These are phyloP conservation scores for Sarcophaga caerulescens DNA, from an alignment of 2,888 invertebrate species.

Conservation along the genomic window DNA sequence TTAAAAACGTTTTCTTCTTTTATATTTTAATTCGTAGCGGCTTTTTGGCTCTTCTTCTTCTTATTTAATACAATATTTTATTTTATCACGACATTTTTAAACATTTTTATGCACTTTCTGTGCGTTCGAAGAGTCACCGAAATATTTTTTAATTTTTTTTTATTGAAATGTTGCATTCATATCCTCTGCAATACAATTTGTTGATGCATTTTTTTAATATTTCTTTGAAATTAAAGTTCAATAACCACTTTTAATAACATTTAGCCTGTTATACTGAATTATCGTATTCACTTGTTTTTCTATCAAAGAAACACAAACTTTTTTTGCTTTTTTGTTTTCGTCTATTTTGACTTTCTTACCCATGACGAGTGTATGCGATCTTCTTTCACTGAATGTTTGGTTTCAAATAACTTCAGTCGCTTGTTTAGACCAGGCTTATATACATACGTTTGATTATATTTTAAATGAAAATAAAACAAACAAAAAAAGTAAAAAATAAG, in stretches of 20 bases:
- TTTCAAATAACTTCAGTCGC: constrained; percentile 62
- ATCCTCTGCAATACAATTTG: constrained; percentile 10
- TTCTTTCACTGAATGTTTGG: constrained; percentile 61
- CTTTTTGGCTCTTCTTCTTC: not conserved
- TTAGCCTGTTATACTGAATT: not conserved
- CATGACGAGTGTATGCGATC: constrained; percentile 61
- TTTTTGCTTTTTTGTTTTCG: constrained; percentile 14
- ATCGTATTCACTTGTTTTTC: constrained; percentile 5
- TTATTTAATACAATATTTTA: constrained; percentile 17
- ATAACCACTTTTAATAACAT: constrained; percentile 34
- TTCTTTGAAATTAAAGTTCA: constrained; percentile 49
- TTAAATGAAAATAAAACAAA: not conserved
- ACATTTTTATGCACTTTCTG: constrained; percentile 32
- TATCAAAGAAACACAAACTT: constrained; percentile 17
- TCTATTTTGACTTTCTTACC: constrained; percentile 59
- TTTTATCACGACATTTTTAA: not conserved
- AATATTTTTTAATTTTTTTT: constrained; percentile 1
- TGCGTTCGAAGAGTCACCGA: not conserved
- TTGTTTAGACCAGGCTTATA: constrained; percentile 57
- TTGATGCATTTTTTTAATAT: constrained; percentile 36
- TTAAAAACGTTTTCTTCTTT: constrained; percentile 32
- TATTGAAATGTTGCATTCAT: constrained; percentile 27
- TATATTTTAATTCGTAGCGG: constrained; percentile 25
- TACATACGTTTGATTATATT: constrained; percentile 51
- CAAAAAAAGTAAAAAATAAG: constrained; percentile 26